Evolutionary conservation across 2,888 invertebrate species (phyloP), one percentile per base, ranked within the genome.

Genomic region (Erynnis tages): DNA sequence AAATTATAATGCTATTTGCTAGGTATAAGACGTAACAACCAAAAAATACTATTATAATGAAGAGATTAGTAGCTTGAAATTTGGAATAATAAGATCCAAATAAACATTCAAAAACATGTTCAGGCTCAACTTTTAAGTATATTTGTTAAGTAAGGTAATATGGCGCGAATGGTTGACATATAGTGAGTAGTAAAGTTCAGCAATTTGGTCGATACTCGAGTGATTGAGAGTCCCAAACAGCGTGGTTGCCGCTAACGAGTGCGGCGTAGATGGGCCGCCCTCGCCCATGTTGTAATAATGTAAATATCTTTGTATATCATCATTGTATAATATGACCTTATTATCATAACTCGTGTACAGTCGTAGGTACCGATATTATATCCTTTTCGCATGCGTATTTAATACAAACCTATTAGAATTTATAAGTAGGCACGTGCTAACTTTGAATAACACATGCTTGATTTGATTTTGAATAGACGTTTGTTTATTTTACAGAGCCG

Each of bases 401-500:
- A 59, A 65, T 66, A 48, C 55, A 59, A 53, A 50, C 53, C 47
- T 47, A 62, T 67, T 61, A 61, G 60, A 58, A 56, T 49, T 54
- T 60, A 47, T 43, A 46, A 53, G 37, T 43, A 53, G 54, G 49
- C 53, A 49, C 57, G 57, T 56, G 46, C 37, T 21, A 41, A 23
- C 25, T 29, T 17, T 5, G 45, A 10, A 11, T 19, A 13, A 52
- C 38, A 53, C 54, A 54, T 50, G 57, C 52, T 40, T 46, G 29
- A 45, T 46, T 13, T 27, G 43, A 54, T 59, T 25, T 55, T 57
- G 54, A 61, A 55, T 38, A 34, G 45, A 19, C 44, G 47, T 59
- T 59, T 76, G 66, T 81, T 74, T 78, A 63, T 66, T 56, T 89
- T 88, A 57, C 88, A 90, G 90, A 80, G 83, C 85, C 66, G 90